Evolutionary conservation across 64 coral and sea anemone genomes (phyloP).

Genomic region (Actinia tenebrosa): DNA sequence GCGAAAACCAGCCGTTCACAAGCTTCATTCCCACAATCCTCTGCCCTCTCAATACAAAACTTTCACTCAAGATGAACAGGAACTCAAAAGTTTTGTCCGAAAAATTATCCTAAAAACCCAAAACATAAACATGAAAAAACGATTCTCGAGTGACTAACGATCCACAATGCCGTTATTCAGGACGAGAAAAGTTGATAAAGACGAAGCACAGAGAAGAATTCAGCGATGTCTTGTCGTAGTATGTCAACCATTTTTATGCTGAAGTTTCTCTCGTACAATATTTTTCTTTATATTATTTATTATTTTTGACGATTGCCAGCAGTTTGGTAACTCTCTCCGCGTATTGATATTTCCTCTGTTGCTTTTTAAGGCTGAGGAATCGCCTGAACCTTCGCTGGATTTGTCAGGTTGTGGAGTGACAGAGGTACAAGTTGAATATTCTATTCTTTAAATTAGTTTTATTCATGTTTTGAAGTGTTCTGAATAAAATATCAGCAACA

Average conservation of each 20-base stretch:
- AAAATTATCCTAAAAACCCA: background rate
- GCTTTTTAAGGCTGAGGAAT: slow-evolving; percentile 54
- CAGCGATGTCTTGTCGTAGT: slow-evolving; percentile 76
- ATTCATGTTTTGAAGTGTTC: background rate
- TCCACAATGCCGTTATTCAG: slow-evolving; percentile 77
- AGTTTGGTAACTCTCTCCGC: background rate
- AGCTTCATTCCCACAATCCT: background rate
- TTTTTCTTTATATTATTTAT: background rate
- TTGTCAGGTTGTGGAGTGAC: slow-evolving; percentile 69
- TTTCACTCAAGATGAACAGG: background rate
- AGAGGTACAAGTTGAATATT: slow-evolving; percentile 30
- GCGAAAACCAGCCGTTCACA: background rate
- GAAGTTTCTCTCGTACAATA: background rate
- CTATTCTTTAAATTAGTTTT: background rate
- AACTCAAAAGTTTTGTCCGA: background rate
- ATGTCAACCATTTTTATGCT: background rate
- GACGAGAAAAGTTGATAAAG: slow-evolving; percentile 71
- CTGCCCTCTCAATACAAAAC: background rate
- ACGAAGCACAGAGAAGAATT: slow-evolving; percentile 63
- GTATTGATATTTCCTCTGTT: background rate
- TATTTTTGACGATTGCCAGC: background rate
- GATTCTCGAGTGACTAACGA: background rate
- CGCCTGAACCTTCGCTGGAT: slow-evolving; percentile 79
- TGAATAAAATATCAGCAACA: background rate
- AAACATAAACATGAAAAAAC: background rate